phyloP scores from a whole-genome alignment of 2,888 invertebrate species.

The Aspidiotus destructor region DNA sequence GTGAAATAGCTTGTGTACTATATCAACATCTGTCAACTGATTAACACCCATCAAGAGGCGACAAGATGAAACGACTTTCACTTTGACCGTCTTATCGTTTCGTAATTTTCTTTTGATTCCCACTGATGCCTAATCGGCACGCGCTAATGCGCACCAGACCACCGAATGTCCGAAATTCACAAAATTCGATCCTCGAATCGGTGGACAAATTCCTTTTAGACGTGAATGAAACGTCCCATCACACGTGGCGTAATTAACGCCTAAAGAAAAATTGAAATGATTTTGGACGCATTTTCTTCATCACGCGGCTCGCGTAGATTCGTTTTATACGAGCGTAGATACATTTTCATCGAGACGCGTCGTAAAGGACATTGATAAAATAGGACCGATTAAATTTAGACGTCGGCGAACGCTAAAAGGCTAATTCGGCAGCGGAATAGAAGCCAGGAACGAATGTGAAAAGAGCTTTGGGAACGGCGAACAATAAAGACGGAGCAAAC shows the following conservation, averaged over 20 bases:
- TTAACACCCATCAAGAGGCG: slow-evolving; percentile 13
- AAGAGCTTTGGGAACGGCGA: slow-evolving; percentile 29
- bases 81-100: neutral
- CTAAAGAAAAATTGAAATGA: no score
- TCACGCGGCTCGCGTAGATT: no score
- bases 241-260: no score
- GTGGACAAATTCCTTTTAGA: no score
- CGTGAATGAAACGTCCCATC: no score
- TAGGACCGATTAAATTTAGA: slow-evolving; percentile 32
- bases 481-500: slow-evolving; percentile 29
- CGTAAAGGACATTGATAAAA: slow-evolving; percentile 28
- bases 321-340: neutral
- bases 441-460: slow-evolving; percentile 30
- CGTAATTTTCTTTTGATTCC: no score
- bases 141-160: no score
- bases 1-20: slow-evolving; percentile 3
- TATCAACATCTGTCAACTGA: slow-evolving; percentile 22
- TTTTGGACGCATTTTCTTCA: no score
- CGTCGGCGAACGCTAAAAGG: slow-evolving; percentile 21
- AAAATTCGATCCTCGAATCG: no score
- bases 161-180: no score
- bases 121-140: no score
- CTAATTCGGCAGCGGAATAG: slow-evolving; percentile 24
- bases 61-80: slow-evolving; percentile 10
- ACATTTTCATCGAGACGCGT: neutral